A percentile compares a stretch with the other conserved stretches of the same genome.
These are phyloP conservation scores for Bungarus multicinctus DNA, from an alignment of 2,113 vertebrate genomes.

Conservation along the genomic window DNA sequence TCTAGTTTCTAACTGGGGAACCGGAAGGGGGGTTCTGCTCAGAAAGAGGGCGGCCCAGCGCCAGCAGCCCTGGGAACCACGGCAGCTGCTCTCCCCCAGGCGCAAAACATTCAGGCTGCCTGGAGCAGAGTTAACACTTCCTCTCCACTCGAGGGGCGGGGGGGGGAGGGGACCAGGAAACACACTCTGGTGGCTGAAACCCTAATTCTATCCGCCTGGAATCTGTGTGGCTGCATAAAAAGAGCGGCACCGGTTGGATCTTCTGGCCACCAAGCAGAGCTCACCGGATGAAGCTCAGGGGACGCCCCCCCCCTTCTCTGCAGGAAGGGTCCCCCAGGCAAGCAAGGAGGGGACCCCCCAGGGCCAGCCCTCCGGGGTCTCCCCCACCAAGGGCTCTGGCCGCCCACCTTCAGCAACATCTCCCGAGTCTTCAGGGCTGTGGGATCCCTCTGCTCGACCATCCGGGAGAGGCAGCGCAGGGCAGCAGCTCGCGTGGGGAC, in stretches of 20 bases:
- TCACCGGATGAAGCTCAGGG: too few species aligned
- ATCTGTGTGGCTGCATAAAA: background rate
- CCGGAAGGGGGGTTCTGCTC: background rate
- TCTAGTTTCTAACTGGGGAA: background rate
- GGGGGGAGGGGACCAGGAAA: background rate
- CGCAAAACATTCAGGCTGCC: background rate
- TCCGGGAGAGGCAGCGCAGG: constrained; percentile 73
- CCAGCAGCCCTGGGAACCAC: background rate
- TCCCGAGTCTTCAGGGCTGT: constrained; percentile 72
- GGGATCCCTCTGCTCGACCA: constrained; percentile 62
- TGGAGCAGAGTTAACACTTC: background rate
- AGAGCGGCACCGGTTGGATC: background rate
- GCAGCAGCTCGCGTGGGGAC: constrained; percentile 79
- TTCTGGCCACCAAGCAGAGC: too few species aligned
- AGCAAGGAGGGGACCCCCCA: background rate
- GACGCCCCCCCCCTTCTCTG: background rate
- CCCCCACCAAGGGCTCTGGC: rapidly evolving
- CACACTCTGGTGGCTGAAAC: background rate
- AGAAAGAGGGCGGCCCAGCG: background rate
- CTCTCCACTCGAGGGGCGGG: background rate
- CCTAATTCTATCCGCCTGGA: background rate
- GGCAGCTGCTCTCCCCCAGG: background rate
- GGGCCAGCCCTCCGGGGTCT: background rate
- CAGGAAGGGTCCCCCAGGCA: background rate
- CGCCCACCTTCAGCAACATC: constrained; percentile 80